These are phyloP conservation scores for Siniperca knerii DNA, from an alignment of 2,113 vertebrate species.

Conservation along the genomic window DNA sequence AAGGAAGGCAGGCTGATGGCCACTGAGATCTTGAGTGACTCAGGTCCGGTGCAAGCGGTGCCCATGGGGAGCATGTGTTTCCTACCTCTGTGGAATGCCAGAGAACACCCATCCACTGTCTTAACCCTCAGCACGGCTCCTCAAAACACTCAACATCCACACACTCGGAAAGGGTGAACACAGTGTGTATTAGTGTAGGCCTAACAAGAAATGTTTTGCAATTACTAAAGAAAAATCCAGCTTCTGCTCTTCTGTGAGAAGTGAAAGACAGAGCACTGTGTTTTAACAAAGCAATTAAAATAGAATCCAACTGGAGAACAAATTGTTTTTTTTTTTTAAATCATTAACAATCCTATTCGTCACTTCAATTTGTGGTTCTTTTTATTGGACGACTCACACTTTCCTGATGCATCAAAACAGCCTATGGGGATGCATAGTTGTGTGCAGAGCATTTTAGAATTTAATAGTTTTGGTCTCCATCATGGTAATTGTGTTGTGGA, in stretches of 20 bases:
- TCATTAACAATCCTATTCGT: constrained; percentile 33
- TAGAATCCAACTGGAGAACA: constrained; percentile 10
- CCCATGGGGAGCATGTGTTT: constrained; percentile 80
- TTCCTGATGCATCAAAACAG: constrained; percentile 33
- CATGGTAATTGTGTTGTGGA: constrained; percentile 52
- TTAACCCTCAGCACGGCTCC: constrained; percentile 16
- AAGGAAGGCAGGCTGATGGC: constrained; percentile 82
- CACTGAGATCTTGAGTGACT: constrained; percentile 78
- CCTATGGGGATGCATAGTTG: constrained; percentile 41
- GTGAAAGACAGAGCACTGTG: neutral
- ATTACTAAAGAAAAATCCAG: constrained; percentile 11
- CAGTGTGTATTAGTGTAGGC: constrained; percentile 10
- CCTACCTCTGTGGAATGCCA: constrained; percentile 73
- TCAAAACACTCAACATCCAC: constrained; percentile 15
- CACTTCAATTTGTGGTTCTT: constrained; percentile 26
- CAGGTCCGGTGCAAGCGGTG: constrained; percentile 78
- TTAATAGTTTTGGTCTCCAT: constrained; percentile 60
- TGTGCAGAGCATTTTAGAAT: constrained; percentile 45
- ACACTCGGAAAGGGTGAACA: constrained; percentile 8
- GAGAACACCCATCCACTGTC: constrained; percentile 56
- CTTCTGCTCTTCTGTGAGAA: constrained; percentile 24
- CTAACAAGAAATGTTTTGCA: constrained; percentile 30
- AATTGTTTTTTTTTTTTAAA: neutral
- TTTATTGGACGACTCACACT: constrained; percentile 38
- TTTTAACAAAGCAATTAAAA: constrained; percentile 13